These are phyloP conservation scores for cat (Felis catus) DNA, from an alignment of 2,113 vertebrate species.

Conservation along the genomic window DNA sequence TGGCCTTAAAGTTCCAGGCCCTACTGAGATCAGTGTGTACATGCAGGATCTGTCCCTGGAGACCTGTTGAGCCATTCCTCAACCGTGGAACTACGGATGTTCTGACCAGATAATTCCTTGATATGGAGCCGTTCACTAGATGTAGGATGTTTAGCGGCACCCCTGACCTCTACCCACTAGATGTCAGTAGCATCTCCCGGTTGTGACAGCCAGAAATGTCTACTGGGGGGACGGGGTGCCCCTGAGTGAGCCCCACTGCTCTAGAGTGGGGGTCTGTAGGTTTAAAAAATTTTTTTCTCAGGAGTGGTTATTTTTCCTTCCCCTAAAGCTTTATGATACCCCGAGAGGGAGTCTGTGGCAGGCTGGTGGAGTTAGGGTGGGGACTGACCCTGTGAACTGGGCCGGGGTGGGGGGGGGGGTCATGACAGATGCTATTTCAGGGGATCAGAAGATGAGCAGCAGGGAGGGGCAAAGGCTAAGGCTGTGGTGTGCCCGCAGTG, in stretches of 20 bases:
- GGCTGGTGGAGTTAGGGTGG: background rate
- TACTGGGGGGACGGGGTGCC: too few species aligned
- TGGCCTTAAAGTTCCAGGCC: background rate
- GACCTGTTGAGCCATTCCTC: background rate
- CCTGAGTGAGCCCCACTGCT: background rate
- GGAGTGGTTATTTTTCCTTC: background rate
- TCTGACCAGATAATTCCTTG: background rate
- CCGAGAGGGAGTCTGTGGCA: background rate
- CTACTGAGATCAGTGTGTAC: background rate
- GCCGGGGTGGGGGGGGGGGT: background rate
- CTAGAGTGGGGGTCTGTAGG: too few species aligned
- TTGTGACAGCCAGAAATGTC: background rate
- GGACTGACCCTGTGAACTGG: background rate
- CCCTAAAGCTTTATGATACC: background rate
- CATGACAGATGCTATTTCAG: background rate
- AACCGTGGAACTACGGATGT: background rate
- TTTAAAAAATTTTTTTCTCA: background rate
- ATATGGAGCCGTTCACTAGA: too few species aligned
- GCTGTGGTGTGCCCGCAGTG: background rate
- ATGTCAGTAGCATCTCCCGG: background rate
- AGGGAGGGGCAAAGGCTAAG: background rate
- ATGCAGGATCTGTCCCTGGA: background rate
- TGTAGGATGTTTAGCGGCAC: background rate
- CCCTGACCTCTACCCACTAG: background rate
- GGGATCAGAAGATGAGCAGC: background rate